phyloP scores from a whole-genome alignment of 2,113 vertebrate genomes.

The Hippocampus barbouri region DNA sequence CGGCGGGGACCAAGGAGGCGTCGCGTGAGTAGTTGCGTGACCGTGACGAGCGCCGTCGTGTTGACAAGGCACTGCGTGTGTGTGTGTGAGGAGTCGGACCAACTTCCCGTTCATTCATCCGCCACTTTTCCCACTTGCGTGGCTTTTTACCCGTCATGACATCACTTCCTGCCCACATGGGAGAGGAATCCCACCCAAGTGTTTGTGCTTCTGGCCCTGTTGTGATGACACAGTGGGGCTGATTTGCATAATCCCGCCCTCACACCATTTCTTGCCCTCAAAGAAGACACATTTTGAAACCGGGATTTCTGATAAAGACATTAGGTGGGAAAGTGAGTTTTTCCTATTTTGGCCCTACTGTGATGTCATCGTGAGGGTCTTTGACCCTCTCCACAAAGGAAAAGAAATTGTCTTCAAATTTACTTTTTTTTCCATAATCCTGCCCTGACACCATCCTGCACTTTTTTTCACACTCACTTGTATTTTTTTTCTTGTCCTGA shows the following conservation, averaged over 20 bases:
- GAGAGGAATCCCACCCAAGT: slow-evolving; percentile 7
- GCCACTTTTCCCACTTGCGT: slow-evolving; percentile 37
- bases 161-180: slow-evolving; percentile 21
- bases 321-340: too few species aligned
- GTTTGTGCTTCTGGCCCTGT: background rate
- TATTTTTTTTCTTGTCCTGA: background rate
- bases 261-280: too few species aligned
- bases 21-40: background rate
- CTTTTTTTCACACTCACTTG: too few species aligned
- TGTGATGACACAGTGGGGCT: background rate
- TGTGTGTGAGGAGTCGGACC: background rate
- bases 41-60: background rate
- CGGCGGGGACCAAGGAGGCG: background rate
- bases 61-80: slow-evolving; percentile 1
- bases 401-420: too few species aligned
- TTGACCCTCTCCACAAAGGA: too few species aligned
- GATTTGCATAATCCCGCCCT: background rate
- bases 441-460: too few species aligned
- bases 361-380: too few species aligned
- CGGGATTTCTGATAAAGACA: too few species aligned
- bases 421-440: too few species aligned
- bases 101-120: slow-evolving; percentile 32
- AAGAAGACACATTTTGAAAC: too few species aligned
- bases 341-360: too few species aligned
- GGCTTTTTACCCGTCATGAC: background rate